These are phyloP conservation scores for Eulemur rubriventer DNA, from an alignment of 2,797 vertebrate genomes.

Conservation along the genomic window DNA sequence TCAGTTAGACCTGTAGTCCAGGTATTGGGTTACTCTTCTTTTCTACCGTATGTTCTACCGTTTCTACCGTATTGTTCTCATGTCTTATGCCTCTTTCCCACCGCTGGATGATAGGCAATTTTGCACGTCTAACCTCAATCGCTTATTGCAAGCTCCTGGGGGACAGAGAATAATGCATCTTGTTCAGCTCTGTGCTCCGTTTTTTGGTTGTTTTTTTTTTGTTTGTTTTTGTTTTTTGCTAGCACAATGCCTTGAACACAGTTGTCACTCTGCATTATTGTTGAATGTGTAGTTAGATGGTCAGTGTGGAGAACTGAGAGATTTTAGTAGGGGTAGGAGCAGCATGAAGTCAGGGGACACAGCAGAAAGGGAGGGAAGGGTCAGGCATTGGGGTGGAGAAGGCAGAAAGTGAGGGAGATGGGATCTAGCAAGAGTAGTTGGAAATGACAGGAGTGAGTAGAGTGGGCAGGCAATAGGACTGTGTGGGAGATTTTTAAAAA, in stretches of 20 bases:
- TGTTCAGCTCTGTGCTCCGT: not conserved
- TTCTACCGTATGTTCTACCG: not conserved
- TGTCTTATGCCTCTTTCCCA: not conserved
- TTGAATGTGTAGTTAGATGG: not conserved
- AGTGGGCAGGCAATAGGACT: fast-evolving
- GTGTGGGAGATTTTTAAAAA: not conserved
- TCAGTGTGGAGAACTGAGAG: not conserved
- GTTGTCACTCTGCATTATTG: not conserved
- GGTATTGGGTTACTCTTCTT: not conserved
- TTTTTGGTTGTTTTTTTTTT: not conserved
- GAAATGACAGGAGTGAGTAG: not conserved
- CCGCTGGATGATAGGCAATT: too few relatives aligned
- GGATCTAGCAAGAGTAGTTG: not conserved
- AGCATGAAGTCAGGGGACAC: not conserved
- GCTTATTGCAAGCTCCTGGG: not conserved
- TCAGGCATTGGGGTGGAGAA: not conserved
- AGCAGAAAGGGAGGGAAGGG: not conserved
- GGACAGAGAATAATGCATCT: not conserved
- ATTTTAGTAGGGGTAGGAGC: not conserved
- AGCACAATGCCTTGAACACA: not conserved
- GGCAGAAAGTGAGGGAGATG: not conserved
- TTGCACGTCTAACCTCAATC: not conserved
- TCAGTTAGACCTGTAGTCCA: fast-evolving
- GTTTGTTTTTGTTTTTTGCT: too few relatives aligned
- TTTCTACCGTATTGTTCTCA: not conserved